A percentile compares a stretch with the other conserved stretches of the same genome.
phyloP scores from a whole-genome alignment of 2,888 invertebrate species.

The Xanthorhoe designata region DNA sequence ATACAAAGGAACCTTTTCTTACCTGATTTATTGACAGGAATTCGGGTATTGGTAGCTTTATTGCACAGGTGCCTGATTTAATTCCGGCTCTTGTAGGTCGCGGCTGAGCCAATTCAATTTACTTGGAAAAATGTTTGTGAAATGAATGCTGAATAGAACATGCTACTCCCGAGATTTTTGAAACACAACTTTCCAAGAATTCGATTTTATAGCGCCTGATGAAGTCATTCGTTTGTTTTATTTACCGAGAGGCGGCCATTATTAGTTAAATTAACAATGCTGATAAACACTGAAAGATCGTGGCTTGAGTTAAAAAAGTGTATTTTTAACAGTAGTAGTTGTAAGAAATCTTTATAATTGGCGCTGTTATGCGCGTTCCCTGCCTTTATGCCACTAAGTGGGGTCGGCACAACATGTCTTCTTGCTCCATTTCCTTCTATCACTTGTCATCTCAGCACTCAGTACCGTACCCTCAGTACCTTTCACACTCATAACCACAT shows the following conservation, averaged over 20 bases:
- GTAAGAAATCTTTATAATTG: no score
- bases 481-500: no score
- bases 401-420: no score
- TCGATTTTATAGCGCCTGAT: neutral
- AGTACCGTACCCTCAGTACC: no score
- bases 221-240: neutral
- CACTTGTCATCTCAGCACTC: no score
- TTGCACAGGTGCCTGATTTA: constrained; percentile 13
- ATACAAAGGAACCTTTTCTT: constrained; percentile 25
- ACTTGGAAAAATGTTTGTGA: neutral
- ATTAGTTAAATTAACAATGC: no score
- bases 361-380: no score
- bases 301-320: neutral
- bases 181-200: neutral
- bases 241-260: neutral
- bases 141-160: neutral
- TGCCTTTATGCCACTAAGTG: no score
- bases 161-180: neutral
- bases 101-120: neutral
- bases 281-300: neutral
- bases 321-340: no score
- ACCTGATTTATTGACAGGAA: constrained; percentile 25
- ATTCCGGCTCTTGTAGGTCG: neutral
- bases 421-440: no score
- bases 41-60: constrained; percentile 7